Percentiles rank a stretch among this genome's conserved stretches.
Conservation (phyloP, 2,113 vertebrate species). For the Anguilla japonica region DNA sequence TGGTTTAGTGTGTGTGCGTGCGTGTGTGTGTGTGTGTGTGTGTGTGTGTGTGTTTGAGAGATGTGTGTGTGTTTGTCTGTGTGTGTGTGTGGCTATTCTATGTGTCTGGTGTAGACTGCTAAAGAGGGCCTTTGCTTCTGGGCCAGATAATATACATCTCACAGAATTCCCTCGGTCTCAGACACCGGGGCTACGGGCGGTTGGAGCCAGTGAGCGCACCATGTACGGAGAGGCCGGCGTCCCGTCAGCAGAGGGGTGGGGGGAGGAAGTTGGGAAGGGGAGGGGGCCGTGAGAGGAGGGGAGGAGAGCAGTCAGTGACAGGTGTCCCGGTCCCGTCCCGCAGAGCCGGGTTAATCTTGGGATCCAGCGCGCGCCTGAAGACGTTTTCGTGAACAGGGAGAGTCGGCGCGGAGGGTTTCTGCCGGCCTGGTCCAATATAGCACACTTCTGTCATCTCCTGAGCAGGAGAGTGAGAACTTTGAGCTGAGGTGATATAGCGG, state of each 20-base stretch:
- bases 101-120: too few relatives aligned
- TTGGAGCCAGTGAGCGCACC: not conserved
- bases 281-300: not conserved
- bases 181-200: not conserved
- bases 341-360: slow-evolving; percentile 34
- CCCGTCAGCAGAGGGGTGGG: not conserved
- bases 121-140: too few relatives aligned
- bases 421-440: not conserved
- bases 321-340: slow-evolving; percentile 27
- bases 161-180: too few relatives aligned
- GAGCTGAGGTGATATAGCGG: not conserved
- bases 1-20: not conserved
- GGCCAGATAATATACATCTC: too few relatives aligned
- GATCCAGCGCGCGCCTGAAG: slow-evolving; percentile 29
- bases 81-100: not conserved
- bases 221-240: too few relatives aligned
- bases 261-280: not conserved
- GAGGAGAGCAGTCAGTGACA: slow-evolving; percentile 28
- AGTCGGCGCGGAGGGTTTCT: not conserved
- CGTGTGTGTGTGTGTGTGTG: too few relatives aligned
- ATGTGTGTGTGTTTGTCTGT: not conserved
- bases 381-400: slow-evolving; percentile 22
- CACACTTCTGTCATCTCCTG: not conserved
- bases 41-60: not conserved
- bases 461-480: not conserved